Evolutionary conservation across 2,888 invertebrate species (phyloP).

Genomic region (Pollenia angustigena): DNA sequence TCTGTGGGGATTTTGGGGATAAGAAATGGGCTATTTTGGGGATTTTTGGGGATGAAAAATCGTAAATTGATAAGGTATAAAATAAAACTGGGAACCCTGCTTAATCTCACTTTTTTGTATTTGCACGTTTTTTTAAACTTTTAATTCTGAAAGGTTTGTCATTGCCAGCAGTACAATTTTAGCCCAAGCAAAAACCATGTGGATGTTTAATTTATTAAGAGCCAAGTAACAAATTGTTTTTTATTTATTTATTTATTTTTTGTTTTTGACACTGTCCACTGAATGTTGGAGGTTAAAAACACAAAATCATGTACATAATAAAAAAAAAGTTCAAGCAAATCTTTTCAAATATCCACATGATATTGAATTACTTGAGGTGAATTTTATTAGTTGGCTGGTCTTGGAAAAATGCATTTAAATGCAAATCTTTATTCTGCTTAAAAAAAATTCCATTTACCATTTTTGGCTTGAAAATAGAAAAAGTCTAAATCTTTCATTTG

Average conservation of each 20-base stretch:
- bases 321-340: slow-evolving; percentile 15
- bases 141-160: slow-evolving; percentile 59
- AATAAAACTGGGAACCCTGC: too few relatives aligned
- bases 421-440: slow-evolving; percentile 30
- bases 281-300: slow-evolving; percentile 56
- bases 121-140: slow-evolving; percentile 23
- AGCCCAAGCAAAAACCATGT: slow-evolving; percentile 30
- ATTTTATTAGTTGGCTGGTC: background rate
- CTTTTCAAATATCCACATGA: slow-evolving; percentile 23
- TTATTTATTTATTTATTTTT: slow-evolving; percentile 11
- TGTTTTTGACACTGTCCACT: slow-evolving; percentile 68
- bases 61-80: too few relatives aligned
- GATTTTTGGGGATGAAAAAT: too few relatives aligned
- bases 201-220: slow-evolving; percentile 36
- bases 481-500: slow-evolving; percentile 47
- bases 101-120: slow-evolving; percentile 15
- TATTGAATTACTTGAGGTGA: slow-evolving; percentile 40
- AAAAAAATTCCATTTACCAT: slow-evolving; percentile 22
- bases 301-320: slow-evolving; percentile 9
- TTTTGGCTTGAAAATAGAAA: slow-evolving; percentile 35
- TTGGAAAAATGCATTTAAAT: slow-evolving; percentile 28
- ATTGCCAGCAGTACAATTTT: slow-evolving; percentile 42
- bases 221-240: slow-evolving; percentile 38
- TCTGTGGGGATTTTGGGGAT: too few relatives aligned
- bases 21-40: too few relatives aligned